Evolutionary conservation across 2,888 invertebrate species (phyloP).

Genomic region (Timandra comae): DNA sequence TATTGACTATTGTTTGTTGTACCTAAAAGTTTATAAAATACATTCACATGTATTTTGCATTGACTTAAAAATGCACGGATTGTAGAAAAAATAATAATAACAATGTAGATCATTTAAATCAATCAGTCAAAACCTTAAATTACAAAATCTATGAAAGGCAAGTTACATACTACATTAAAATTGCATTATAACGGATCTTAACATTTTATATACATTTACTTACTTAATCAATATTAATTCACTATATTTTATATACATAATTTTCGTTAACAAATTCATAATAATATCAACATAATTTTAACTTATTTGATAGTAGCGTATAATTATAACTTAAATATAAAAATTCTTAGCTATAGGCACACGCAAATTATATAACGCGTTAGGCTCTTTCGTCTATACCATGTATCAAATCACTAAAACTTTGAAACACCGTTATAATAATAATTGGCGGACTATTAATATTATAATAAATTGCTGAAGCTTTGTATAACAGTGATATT

Average conservation of each 20-base stretch:
- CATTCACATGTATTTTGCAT: constrained; percentile 28
- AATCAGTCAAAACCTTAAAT: constrained; percentile 65
- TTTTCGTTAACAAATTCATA: constrained; percentile 48
- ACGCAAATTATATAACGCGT: too few species aligned
- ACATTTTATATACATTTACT: constrained; percentile 35
- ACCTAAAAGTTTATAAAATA: constrained; percentile 37
- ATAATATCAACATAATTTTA: constrained; percentile 53
- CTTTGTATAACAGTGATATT: constrained; percentile 41
- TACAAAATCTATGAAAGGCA: constrained; percentile 57
- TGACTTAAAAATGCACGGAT: constrained; percentile 53
- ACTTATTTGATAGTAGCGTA: too few species aligned
- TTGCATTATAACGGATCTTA: constrained; percentile 17
- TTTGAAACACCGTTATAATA: too few species aligned
- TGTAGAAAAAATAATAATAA: constrained; percentile 48
- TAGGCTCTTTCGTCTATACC: too few species aligned
- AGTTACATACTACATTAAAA: constrained; percentile 48
- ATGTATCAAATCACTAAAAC: too few species aligned
- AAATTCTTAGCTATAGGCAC: too few species aligned
- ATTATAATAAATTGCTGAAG: too few species aligned
- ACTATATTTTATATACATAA: constrained; percentile 49
- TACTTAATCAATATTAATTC: constrained; percentile 25
- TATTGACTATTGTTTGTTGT: constrained; percentile 53
- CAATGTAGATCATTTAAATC: constrained; percentile 55
- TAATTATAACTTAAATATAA: too few species aligned
- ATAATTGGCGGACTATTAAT: too few species aligned